These are phyloP conservation scores for Rhizoglyphus robini DNA, from an alignment of 1,140 invertebrate genomes.

Conservation along the genomic window DNA sequence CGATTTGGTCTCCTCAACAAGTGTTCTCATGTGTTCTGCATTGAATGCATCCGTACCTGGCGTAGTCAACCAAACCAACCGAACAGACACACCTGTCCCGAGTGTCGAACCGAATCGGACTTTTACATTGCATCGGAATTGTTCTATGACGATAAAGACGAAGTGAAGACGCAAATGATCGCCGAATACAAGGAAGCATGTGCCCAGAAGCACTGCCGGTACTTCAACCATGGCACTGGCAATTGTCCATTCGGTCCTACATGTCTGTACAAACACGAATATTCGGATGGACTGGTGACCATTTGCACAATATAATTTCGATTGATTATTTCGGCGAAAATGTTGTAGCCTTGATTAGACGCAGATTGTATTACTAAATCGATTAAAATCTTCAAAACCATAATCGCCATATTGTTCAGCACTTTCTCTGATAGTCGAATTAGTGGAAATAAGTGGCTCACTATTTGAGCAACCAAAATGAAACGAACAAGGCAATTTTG, in stretches of 20 bases:
- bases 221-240: slow-evolving; percentile 63
- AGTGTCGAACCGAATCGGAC: slow-evolving; percentile 77
- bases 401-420: too few relatives aligned
- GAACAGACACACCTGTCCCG: slow-evolving; percentile 68
- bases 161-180: slow-evolving; percentile 71
- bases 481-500: too few relatives aligned
- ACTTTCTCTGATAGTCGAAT: too few relatives aligned
- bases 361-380: too few relatives aligned
- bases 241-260: slow-evolving; percentile 82
- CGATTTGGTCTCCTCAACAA: slow-evolving; percentile 77
- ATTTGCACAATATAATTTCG: too few relatives aligned
- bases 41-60: slow-evolving; percentile 77
- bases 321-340: too few relatives aligned
- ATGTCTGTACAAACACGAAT: slow-evolving; percentile 74
- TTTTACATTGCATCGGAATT: slow-evolving; percentile 74
- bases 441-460: too few relatives aligned
- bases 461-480: too few relatives aligned
- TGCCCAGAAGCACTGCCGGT: slow-evolving; percentile 70
- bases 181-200: slow-evolving; percentile 60
- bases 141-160: slow-evolving; percentile 71
- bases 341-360: too few relatives aligned
- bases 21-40: slow-evolving; percentile 75
- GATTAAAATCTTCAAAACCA: too few relatives aligned
- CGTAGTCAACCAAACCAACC: slow-evolving; percentile 67
- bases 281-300: slow-evolving; percentile 58